Evolutionary conservation across 1,140 invertebrate genomes (phyloP).

Genomic region (Camponotus floridanus): DNA sequence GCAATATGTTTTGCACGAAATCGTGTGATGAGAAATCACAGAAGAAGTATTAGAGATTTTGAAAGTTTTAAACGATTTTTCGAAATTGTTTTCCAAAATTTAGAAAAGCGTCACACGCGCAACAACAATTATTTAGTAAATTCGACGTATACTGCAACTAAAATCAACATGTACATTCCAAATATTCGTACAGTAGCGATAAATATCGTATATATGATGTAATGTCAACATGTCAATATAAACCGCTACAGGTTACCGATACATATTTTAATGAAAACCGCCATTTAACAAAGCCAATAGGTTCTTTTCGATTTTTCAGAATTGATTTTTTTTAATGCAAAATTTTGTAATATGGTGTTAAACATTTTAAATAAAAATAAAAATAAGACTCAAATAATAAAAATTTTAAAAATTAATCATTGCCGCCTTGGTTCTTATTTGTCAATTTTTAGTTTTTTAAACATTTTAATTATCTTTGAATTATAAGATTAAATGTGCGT

Average conservation of each 20-base stretch:
- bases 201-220: slow-evolving; percentile 12
- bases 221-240: slow-evolving; percentile 29
- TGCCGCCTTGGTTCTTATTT: too few species aligned
- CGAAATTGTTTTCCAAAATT: background rate
- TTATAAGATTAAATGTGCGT: background rate
- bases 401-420: too few species aligned
- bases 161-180: slow-evolving; percentile 12
- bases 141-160: background rate
- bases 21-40: background rate
- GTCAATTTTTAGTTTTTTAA: too few species aligned
- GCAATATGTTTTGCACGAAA: background rate
- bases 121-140: background rate
- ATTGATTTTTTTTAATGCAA: background rate
- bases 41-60: background rate
- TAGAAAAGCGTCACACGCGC: background rate
- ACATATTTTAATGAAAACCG: slow-evolving; percentile 6
- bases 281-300: background rate
- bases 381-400: too few species aligned
- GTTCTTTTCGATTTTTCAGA: background rate
- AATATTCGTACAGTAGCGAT: slow-evolving; percentile 16
- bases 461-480: background rate
- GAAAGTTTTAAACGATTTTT: background rate
- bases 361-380: background rate
- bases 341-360: background rate
- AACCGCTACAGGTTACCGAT: background rate